Evolutionary conservation across 2,888 invertebrate genomes (phyloP), one percentile per base, ranked within the genome.

Genomic region (Athripsodes cinereus): DNA sequence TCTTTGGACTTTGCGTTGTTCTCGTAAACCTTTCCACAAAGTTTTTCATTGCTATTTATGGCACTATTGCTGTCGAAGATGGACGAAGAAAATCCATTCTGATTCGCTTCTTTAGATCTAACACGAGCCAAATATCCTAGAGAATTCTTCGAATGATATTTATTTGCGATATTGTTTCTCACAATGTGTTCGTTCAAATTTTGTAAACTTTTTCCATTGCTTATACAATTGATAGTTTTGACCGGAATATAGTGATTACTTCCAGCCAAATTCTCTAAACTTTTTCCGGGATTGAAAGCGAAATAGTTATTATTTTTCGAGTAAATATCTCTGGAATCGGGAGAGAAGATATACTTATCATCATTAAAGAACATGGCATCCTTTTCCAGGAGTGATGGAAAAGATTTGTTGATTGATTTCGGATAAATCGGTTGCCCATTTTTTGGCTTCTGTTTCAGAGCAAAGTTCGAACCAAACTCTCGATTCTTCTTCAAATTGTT

Each of bases 141-240:
- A 13, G 56, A 52, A 26, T 51, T 58, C 34, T 34, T 59, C 20
- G 26, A 40, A 19, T 55, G 40, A 40, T 48, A 53, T 16, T 72
- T 73, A 2, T 66, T 64, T 5, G 77, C 75, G 44, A 69, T 66
- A 58, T 72, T 77, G 66, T 75, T 69, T 61, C 75, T 75, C 34
- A 75, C 64, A 54, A 68, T 70, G 26, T 73, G 74, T 13, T 77
- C 78, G 58, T 72, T 74, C 63, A 79, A 70, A 63, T 78, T 78
- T 65, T 79, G 78, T 62, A 78, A 73, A 68, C 79, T 79, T 67
- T 78, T 79, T 58, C 77, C 78, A 1, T 77, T 70, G 47, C 71
- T 67, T 5, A 60, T 20, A 6, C 52, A 52, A 51, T 62, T 52
- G 6, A 49, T 58, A n/a, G 50, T 61, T 22, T 60, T 58, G 35